These are phyloP conservation scores for Odontophorus gujanensis DNA, from an alignment of 2,113 vertebrate genomes.

Conservation along the genomic window DNA sequence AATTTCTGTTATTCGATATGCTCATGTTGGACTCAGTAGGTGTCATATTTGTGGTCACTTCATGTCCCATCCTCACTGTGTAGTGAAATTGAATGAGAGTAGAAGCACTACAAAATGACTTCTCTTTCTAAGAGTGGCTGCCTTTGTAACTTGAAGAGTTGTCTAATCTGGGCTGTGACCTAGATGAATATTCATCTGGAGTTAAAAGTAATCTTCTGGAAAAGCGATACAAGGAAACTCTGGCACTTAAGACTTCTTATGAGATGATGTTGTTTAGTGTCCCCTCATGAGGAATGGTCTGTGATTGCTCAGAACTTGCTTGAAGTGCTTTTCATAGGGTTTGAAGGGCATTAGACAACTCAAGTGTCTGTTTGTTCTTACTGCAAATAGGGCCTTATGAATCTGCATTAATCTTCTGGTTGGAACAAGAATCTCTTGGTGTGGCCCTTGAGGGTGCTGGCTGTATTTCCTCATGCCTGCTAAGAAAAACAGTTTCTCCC, in stretches of 20 bases:
- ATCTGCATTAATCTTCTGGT: background rate
- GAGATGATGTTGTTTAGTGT: background rate
- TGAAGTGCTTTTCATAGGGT: background rate
- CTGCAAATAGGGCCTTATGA: background rate
- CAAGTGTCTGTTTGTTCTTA: background rate
- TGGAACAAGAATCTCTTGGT: background rate
- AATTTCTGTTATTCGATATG: background rate
- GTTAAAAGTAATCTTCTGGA: background rate
- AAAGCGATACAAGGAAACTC: background rate
- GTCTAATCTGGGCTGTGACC: background rate
- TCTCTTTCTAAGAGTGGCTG: background rate
- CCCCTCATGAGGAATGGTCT: background rate
- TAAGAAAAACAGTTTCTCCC: background rate
- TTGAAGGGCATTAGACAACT: background rate
- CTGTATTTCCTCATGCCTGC: background rate
- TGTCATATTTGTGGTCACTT: background rate
- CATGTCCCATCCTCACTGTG: background rate
- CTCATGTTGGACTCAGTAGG: background rate
- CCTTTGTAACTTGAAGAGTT: background rate
- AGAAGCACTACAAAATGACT: background rate
- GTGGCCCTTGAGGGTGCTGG: background rate
- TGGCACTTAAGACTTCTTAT: background rate
- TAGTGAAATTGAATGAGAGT: background rate
- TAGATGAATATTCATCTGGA: background rate
- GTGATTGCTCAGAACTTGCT: background rate